Evolutionary conservation across 2,113 vertebrate species (phyloP), one percentile per base, ranked within the genome.

Genomic region (Macrotis lagotis): DNA sequence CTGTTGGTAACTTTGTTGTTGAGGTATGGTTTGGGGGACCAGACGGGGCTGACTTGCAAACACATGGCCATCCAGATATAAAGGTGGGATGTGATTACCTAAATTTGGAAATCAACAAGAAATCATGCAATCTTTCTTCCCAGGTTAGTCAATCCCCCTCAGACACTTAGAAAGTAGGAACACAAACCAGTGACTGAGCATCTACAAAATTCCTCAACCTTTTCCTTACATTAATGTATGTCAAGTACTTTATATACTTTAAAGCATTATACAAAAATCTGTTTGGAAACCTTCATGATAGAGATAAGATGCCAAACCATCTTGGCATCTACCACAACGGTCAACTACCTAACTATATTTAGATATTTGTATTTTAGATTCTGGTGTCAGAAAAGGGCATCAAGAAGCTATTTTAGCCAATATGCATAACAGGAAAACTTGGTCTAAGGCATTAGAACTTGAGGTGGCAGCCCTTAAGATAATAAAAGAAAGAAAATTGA

Each of bases 1-100:
- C 99, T 99, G 99, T 90, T 99, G 99, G 98, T 99, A 99, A 97
- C 99, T 99, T 98, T 99, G 99, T 98, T 99, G 99, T 98, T 99
- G 99, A 98, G 99, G 99, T 99, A 99, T 99, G 0, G 99, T 99
- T 53, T 99, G 99, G 74, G 99, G 99, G 53, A 99, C 99, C 91
- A 99, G 98, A 89, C 99, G 99, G 1, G 99, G 99, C 98, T 99
- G 99, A 98, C 99, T 99, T 37, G 99, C 98, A 97, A 99, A 99
- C 83, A 99, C 99, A 0, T 99, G 99, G 44, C 99, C 99, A 3
- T 99, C 99, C 98, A 99, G 98, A 96, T 99, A 99, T 47, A 99
- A 98, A 10, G 99, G 99, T 1, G 99, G 98, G 93, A 99, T 99
- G 96, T 99, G 99, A 98, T 97, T 99, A 98, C 99, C 99, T 99